Evolutionary conservation across 2,113 vertebrate species (phyloP), one percentile per base, ranked within the genome.

Genomic region (Microtus montanus): DNA sequence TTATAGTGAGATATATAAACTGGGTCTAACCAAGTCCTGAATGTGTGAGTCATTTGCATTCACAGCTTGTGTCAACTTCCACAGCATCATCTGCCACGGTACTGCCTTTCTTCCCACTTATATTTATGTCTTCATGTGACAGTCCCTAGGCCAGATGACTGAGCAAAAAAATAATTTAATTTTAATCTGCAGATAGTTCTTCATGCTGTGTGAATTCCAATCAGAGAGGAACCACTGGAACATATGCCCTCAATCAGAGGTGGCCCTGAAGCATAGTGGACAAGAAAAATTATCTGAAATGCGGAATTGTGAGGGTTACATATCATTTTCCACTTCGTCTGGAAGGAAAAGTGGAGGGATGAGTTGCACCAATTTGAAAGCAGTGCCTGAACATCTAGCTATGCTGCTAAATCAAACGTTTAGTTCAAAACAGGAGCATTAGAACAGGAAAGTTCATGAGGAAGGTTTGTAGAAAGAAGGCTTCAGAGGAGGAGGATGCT

Each of bases 81-180:
- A 77, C 7, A 63, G 38, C 63, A 90, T 75, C 63, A 54, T 68
- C 54, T 52, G 6, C 71, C 64, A 49, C 28, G 73, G 80, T 33
- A 61, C n/a, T 66, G 15, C n/a, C 54, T 82, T 33, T 77, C 38
- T 70, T 93, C 71, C 84, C 61, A 19, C 12, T 64, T 95, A 19
- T 82, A 80, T 35, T 6, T 89, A 44, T 66, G 44, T 61, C 49
- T 44, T 91, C 79, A 64, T 49, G 17, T 71, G 74, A 89, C n/a
- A 64, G n/a, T 71, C 22, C 7, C 14, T 49, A 84, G 75, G 82
- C 47, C 54, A 64, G 49, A 88, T 74, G 28, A 83, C 52, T 26
- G 63, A 95, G 35, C 47, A 74, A 77, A 30, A 91, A 85, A 89
- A 63, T 30, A 89, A 86, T 80, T 91, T 68, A 77, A 26, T 9